A percentile compares a stretch with the other conserved stretches of the same genome.
Evolutionary conservation across 2,888 invertebrate genomes (phyloP).

Genomic region (Drosophila algonquin): DNA sequence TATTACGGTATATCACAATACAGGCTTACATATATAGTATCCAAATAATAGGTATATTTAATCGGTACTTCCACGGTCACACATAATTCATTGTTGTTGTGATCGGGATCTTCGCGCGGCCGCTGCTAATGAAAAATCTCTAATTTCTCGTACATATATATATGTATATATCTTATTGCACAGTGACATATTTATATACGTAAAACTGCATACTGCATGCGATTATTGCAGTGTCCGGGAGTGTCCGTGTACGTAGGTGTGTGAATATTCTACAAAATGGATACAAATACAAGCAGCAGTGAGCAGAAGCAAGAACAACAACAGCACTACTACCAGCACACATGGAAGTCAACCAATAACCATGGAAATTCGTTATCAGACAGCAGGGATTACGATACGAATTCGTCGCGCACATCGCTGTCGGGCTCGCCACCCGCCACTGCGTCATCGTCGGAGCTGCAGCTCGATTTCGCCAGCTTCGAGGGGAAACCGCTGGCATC

Average conservation of each 20-base stretch:
- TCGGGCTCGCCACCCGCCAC: constrained; percentile 64
- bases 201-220: constrained; percentile 59
- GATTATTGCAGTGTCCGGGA: constrained; percentile 17
- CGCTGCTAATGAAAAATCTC: constrained; percentile 47
- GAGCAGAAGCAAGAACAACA: constrained; percentile 42
- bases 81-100: constrained; percentile 54
- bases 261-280: constrained; percentile 62
- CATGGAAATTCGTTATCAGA: constrained; percentile 73
- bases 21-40: too few species aligned
- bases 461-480: constrained; percentile 43
- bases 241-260: constrained; percentile 31
- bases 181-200: constrained; percentile 58
- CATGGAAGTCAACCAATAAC: constrained; percentile 54
- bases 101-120: constrained; percentile 21
- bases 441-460: constrained; percentile 51
- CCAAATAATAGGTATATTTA: too few species aligned
- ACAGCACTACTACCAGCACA: constrained; percentile 50
- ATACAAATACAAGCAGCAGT: constrained; percentile 45
- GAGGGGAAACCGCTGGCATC: constrained; percentile 63
- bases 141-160: constrained; percentile 52
- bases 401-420: constrained; percentile 68
- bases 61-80: not conserved
- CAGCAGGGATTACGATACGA: constrained; percentile 76
- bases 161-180: constrained; percentile 42
- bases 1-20: too few species aligned